Evolutionary conservation across 2,888 invertebrate genomes (phyloP).

Genomic region (Acholoe squamosa): DNA sequence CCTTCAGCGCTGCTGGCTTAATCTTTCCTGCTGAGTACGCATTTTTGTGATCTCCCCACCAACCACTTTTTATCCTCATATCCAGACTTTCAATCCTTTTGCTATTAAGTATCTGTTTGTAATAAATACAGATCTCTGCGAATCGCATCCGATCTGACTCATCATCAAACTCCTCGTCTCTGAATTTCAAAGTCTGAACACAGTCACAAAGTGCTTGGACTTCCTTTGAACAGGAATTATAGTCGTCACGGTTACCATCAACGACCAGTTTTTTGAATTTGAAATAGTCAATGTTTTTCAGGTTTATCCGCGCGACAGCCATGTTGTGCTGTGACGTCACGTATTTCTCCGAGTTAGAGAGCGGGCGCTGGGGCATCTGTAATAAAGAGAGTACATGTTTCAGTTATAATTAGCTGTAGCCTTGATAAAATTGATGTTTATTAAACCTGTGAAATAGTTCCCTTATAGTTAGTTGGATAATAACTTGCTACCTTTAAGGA

Average conservation of each 20-base stretch:
- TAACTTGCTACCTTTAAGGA: no score
- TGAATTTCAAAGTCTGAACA: slow-evolving; percentile 71
- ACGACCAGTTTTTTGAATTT: slow-evolving; percentile 72
- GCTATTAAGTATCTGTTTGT: slow-evolving; percentile 70
- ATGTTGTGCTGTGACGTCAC: slow-evolving; percentile 65
- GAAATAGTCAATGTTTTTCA: slow-evolving; percentile 74
- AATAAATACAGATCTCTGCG: slow-evolving; percentile 68
- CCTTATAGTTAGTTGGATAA: neutral
- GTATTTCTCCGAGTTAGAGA: slow-evolving; percentile 21
- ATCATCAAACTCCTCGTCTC: slow-evolving; percentile 72
- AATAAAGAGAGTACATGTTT: neutral
- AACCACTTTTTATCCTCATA: slow-evolving; percentile 72
- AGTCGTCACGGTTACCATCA: slow-evolving; percentile 73
- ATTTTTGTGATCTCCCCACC: slow-evolving; percentile 72
- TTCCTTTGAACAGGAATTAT: slow-evolving; percentile 70
- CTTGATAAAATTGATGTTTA: neutral
- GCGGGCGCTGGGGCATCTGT: neutral
- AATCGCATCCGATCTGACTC: slow-evolving; percentile 69
- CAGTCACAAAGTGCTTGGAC: slow-evolving; percentile 70
- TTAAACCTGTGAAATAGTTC: neutral
- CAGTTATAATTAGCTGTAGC: neutral
- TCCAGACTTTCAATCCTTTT: slow-evolving; percentile 71
- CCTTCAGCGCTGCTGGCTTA: slow-evolving; percentile 69
- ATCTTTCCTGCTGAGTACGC: slow-evolving; percentile 72
- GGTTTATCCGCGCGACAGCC: slow-evolving; percentile 71